Conservation (phyloP, 2,797 vertebrate species). For the Malurus splendens region DNA sequence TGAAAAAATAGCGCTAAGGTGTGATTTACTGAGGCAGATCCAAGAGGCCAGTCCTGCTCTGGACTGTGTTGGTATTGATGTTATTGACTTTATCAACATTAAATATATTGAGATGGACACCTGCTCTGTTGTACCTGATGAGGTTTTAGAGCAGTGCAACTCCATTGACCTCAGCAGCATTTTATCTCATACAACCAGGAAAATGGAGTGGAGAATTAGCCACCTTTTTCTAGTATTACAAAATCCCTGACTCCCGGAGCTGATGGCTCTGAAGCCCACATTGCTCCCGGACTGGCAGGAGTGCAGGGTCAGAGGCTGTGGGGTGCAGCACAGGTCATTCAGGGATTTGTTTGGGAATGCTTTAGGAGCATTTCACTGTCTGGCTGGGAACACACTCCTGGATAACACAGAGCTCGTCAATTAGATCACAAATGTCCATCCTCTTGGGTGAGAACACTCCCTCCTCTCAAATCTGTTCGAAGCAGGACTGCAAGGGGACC, state of each 20-base stretch:
- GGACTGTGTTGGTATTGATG: neutral
- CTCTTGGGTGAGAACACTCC: neutral
- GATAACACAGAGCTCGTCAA: neutral
- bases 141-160: neutral
- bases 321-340: neutral
- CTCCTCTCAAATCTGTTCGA: neutral
- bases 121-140: neutral
- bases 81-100: neutral
- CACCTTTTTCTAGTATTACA: neutral
- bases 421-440: neutral
- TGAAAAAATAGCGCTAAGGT: neutral
- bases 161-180: neutral
- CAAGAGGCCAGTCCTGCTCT: neutral
- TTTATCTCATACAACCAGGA: neutral
- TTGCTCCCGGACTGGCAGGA: fast-evolving
- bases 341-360: neutral
- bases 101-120: neutral
- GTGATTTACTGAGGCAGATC: neutral
- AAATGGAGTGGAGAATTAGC: neutral
- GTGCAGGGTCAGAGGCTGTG: neutral
- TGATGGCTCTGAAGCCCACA: neutral
- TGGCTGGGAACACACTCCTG: neutral
- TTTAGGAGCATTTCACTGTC: neutral
- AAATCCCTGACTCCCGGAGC: neutral
- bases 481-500: neutral